Percentiles rank a stretch among this genome's conserved stretches.
phyloP scores from a whole-genome alignment of 2,113 vertebrate species.

The Amia ocellicauda region DNA sequence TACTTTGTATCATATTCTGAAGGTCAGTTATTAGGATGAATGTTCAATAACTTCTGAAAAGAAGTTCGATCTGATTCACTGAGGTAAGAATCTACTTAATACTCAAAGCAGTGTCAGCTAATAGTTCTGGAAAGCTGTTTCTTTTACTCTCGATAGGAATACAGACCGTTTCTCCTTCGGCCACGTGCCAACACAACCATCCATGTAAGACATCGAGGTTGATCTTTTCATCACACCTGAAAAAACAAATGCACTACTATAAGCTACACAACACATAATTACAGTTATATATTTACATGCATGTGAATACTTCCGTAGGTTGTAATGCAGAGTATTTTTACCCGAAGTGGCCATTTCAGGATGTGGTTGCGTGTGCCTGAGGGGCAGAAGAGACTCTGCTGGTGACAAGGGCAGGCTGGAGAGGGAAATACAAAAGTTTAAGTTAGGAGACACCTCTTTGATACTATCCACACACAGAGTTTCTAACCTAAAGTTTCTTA shows the following conservation, averaged over 20 bases:
- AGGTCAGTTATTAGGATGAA: too few relatives aligned
- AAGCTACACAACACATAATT: conserved; percentile 37
- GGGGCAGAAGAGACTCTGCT: conserved; percentile 43
- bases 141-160: background rate
- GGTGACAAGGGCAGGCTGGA: conserved; percentile 42
- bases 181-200: conserved; percentile 93
- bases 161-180: conserved; percentile 91
- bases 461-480: too few relatives aligned
- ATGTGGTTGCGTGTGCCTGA: conserved; percentile 46
- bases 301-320: too few relatives aligned
- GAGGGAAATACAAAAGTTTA: conserved; percentile 35
- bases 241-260: conserved; percentile 27
- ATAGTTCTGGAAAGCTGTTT: too few relatives aligned
- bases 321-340: too few relatives aligned
- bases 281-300: too few relatives aligned
- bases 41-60: too few relatives aligned
- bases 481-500: too few relatives aligned
- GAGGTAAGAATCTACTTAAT: too few relatives aligned
- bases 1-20: too few relatives aligned
- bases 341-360: conserved; percentile 62
- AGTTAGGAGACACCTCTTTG: too few relatives aligned
- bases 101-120: too few relatives aligned
- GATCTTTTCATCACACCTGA: conserved; percentile 89
- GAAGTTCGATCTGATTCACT: background rate
- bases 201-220: conserved; percentile 95